Conservation (phyloP, 1,140 invertebrate species). For the Ptiloglossa arizonensis region DNA sequence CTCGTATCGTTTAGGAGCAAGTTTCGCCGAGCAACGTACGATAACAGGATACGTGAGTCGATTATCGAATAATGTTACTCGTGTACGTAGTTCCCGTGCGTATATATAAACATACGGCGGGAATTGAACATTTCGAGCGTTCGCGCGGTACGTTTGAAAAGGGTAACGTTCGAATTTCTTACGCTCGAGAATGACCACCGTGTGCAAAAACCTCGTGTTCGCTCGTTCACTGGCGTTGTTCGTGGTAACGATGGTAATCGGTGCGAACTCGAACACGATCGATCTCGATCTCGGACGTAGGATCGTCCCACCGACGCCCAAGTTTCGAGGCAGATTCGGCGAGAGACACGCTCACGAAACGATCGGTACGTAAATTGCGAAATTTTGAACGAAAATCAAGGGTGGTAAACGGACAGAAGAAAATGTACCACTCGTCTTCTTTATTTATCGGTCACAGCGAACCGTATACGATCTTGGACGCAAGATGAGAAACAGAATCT, state of each 20-base stretch:
- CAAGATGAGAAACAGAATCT: conserved; percentile 71
- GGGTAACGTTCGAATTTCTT: background rate
- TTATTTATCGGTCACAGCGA: conserved; percentile 45
- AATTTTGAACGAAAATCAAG: background rate
- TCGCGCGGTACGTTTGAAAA: background rate
- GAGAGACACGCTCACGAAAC: conserved; percentile 48
- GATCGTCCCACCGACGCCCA: conserved; percentile 58
- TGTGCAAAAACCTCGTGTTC: background rate
- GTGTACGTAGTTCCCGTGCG: background rate
- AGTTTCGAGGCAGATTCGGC: conserved; percentile 51
- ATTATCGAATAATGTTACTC: background rate
- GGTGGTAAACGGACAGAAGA: background rate
- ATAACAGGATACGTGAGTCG: conserved; percentile 1
- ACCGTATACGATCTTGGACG: conserved; percentile 70
- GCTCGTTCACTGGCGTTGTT: background rate
- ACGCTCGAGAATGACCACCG: too few species aligned
- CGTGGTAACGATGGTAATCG: background rate
- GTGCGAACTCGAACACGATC: conserved; percentile 3
- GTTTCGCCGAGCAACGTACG: conserved; percentile 17
- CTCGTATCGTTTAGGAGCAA: conserved; percentile 13
- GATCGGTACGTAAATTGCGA: conserved; percentile 56
- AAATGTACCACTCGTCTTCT: background rate
- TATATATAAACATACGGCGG: background rate
- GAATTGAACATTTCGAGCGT: background rate
- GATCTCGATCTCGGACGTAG: conserved; percentile 8